phyloP scores from a whole-genome alignment of 2,113 vertebrate species.

The Ceyx cyanopectus region DNA sequence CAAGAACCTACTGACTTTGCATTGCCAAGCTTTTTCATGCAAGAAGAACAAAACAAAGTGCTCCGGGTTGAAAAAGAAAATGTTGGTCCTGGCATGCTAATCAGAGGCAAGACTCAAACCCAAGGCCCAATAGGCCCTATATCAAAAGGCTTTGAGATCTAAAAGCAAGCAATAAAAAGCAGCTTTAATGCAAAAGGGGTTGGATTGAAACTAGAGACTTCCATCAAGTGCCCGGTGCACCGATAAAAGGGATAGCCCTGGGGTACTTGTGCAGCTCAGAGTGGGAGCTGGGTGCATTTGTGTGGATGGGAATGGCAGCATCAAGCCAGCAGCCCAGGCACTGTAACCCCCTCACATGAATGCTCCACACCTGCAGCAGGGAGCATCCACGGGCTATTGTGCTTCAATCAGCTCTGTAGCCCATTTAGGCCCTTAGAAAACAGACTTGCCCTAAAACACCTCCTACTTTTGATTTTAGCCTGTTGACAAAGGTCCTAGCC shows the following conservation, averaged over 20 bases:
- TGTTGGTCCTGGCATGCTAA: background rate
- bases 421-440: background rate
- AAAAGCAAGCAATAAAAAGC: constrained; percentile 55
- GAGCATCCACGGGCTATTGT: background rate
- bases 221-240: background rate
- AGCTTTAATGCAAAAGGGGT: constrained; percentile 30
- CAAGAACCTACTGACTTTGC: background rate
- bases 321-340: background rate
- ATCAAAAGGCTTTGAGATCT: constrained; percentile 38
- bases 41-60: background rate
- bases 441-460: background rate
- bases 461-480: background rate
- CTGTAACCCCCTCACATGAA: fast-evolving
- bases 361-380: background rate
- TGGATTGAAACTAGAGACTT: constrained; percentile 29
- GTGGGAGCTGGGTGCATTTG: background rate
- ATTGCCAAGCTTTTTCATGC: background rate
- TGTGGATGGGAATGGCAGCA: background rate
- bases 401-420: background rate
- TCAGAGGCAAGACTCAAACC: background rate
- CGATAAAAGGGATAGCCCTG: constrained; percentile 5
- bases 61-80: background rate
- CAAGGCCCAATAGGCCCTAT: background rate
- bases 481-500: background rate
- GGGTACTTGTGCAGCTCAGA: background rate